phyloP scores from a whole-genome alignment of 2,888 invertebrate species.

The Caenorhabditis sp. region DNA sequence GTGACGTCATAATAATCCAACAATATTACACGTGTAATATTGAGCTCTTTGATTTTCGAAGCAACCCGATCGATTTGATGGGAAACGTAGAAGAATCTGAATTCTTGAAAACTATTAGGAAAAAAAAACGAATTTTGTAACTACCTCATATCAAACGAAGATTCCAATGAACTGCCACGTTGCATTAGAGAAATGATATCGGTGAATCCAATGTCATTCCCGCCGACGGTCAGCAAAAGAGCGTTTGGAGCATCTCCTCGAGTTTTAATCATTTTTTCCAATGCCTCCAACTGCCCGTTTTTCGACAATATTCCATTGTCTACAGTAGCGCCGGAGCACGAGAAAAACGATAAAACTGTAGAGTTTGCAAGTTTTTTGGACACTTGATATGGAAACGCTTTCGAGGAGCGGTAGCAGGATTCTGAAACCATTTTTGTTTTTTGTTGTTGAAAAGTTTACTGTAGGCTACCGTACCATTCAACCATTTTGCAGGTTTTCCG shows the following conservation, averaged over 20 bases:
- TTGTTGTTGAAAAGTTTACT: too few relatives aligned
- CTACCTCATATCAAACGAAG: slow-evolving; percentile 50
- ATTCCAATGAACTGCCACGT: slow-evolving; percentile 33
- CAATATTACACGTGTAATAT: slow-evolving; percentile 59
- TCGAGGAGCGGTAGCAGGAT: slow-evolving; percentile 65
- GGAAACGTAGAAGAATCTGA: slow-evolving; percentile 66
- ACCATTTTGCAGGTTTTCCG: slow-evolving; percentile 62
- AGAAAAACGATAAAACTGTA: slow-evolving; percentile 71
- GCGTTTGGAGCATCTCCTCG: slow-evolving; percentile 68
- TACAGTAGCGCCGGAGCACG: slow-evolving; percentile 73
- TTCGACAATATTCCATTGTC: slow-evolving; percentile 65
- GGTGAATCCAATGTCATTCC: slow-evolving; percentile 77
- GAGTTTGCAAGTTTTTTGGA: slow-evolving; percentile 44
- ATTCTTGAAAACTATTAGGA: not conserved
- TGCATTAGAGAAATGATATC: slow-evolving; percentile 68
- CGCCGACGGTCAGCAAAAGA: slow-evolving; percentile 71
- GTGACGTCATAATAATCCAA: slow-evolving; percentile 73
- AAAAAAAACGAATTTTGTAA: not conserved
- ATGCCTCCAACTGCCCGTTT: slow-evolving; percentile 44
- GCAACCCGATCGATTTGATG: slow-evolving; percentile 67
- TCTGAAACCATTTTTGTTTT: slow-evolving; percentile 59
- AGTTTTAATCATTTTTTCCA: slow-evolving; percentile 28
- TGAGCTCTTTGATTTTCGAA: slow-evolving; percentile 36
- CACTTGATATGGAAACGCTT: slow-evolving; percentile 63
- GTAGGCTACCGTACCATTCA: slow-evolving; percentile 52